Evolutionary conservation across 2,113 vertebrate genomes (phyloP).

Genomic region (Accipiter cooperii): DNA sequence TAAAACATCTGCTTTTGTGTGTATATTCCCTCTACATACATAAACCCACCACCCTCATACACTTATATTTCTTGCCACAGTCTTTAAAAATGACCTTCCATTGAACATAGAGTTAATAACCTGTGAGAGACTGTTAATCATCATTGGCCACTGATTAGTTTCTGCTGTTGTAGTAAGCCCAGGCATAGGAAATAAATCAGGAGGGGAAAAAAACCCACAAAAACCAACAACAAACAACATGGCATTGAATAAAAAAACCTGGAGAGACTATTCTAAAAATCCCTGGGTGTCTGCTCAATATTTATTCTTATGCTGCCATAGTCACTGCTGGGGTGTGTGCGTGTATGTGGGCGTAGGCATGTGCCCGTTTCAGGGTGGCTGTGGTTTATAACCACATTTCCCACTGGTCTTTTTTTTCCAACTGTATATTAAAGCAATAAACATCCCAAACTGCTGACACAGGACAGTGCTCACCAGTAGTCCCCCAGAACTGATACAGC

Average conservation of each 20-base stretch:
- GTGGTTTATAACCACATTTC: not conserved
- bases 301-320: not conserved
- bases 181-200: not conserved
- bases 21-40: not conserved
- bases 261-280: slow-evolving; percentile 24
- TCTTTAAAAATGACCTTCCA: slow-evolving; percentile 4
- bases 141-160: slow-evolving; percentile 38
- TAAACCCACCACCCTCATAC: not conserved
- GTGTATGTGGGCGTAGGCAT: rapidly evolving
- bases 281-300: not conserved
- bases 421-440: not conserved
- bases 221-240: not conserved
- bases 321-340: not conserved
- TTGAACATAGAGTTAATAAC: slow-evolving; percentile 38
- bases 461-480: not conserved
- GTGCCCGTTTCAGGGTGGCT: not conserved
- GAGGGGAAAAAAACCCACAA: not conserved
- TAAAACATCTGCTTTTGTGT: not conserved
- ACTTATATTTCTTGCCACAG: not conserved
- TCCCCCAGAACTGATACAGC: not conserved
- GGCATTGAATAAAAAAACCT: slow-evolving; percentile 21
- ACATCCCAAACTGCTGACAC: not conserved
- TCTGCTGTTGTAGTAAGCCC: slow-evolving; percentile 2
- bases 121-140: slow-evolving; percentile 17
- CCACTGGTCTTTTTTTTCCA: not conserved